These are phyloP conservation scores for Tokudaia tokunoshimensis DNA, from an alignment of 2,797 vertebrate species.

Conservation along the genomic window DNA sequence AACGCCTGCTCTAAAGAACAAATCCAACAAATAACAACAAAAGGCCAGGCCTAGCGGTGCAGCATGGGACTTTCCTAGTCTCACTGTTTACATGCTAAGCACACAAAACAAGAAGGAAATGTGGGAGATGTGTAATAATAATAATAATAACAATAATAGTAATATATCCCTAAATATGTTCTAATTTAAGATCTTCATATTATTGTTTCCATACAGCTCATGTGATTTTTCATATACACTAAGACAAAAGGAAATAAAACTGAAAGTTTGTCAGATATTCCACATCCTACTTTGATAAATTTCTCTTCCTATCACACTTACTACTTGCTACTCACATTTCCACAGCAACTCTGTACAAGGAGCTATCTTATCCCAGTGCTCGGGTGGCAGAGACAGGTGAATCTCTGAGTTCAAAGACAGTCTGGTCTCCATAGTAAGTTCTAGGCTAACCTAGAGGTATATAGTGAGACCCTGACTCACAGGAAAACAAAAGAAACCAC, in stretches of 20 bases:
- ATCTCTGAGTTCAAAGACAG: neutral
- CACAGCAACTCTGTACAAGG: neutral
- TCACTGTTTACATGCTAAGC: conserved; percentile 37
- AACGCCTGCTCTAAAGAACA: neutral
- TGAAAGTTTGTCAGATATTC: neutral
- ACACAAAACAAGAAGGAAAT: neutral
- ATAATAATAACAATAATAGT: neutral
- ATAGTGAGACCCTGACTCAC: neutral
- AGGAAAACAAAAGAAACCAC: neutral
- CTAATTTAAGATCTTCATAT: conserved; percentile 12
- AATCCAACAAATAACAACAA: neutral
- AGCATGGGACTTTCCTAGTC: neutral
- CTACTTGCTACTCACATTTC: neutral
- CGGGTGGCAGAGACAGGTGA: neutral
- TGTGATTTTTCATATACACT: neutral
- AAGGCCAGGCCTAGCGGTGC: neutral
- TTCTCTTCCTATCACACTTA: neutral
- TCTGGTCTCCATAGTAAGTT: neutral
- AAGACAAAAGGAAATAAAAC: neutral
- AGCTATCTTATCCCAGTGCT: neutral
- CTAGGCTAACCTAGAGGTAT: neutral
- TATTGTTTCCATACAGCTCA: neutral
- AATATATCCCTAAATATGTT: neutral
- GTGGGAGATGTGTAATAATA: neutral
- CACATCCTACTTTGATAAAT: neutral